Evolutionary conservation across 30 jellyfish, hydroid and myxozoan genomes (phyloP).

Genomic region (Pelagia noctiluca): DNA sequence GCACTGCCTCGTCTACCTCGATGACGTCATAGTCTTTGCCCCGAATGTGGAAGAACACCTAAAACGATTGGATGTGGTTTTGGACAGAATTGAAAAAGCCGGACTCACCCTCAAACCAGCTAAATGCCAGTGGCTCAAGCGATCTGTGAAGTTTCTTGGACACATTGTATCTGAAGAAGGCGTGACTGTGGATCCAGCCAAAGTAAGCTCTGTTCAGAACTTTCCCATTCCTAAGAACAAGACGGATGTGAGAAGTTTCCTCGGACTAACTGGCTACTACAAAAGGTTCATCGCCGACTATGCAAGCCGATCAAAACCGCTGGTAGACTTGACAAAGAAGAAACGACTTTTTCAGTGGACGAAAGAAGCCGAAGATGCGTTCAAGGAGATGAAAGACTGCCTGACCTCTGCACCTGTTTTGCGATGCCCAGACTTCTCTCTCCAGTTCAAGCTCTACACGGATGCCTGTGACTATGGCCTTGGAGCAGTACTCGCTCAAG

Average conservation of each 20-base stretch:
- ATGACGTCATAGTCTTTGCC: conserved; percentile 70
- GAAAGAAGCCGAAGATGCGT: conserved; percentile 30
- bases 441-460: too few species aligned
- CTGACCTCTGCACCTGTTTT: conserved; percentile 58
- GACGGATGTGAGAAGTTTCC: conserved; percentile 31
- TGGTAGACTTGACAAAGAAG: conserved; percentile 16
- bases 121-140: conserved; percentile 33
- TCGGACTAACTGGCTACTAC: conserved; percentile 62
- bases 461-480: conserved; percentile 69
- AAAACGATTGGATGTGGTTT: conserved; percentile 27
- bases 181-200: conserved; percentile 52
- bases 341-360: conserved; percentile 45
- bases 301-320: conserved; percentile 45
- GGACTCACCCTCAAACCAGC: conserved; percentile 43
- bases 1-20: conserved; percentile 65
- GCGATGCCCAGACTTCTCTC: conserved; percentile 63
- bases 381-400: conserved; percentile 21
- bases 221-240: conserved; percentile 58
- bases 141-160: conserved; percentile 47
- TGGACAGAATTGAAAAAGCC: conserved; percentile 20
- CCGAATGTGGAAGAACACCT: conserved; percentile 52
- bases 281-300: conserved; percentile 40
- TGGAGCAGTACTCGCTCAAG: conserved; percentile 76
- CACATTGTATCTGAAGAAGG: conserved; percentile 39
- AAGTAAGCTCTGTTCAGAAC: conserved; percentile 30